phyloP scores from a whole-genome alignment of 2,888 invertebrate genomes.

The Aporophyla lueneburgensis region DNA sequence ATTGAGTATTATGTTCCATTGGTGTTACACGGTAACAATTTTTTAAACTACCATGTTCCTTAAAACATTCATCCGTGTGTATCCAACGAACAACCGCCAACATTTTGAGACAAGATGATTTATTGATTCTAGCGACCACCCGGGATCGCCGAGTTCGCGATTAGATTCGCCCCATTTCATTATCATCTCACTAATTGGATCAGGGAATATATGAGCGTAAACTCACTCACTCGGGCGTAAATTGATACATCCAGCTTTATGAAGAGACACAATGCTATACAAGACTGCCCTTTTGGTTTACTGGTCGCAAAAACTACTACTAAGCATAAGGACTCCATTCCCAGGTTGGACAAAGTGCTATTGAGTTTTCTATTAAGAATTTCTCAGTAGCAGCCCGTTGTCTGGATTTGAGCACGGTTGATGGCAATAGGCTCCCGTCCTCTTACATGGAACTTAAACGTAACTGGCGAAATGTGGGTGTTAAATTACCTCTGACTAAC shows the following conservation, averaged over 20 bases:
- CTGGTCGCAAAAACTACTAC: neutral
- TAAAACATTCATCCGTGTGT: slow-evolving; percentile 49
- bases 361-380: neutral
- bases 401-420: neutral
- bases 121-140: slow-evolving; percentile 84
- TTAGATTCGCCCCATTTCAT: slow-evolving; percentile 81
- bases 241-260: neutral
- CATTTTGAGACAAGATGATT: slow-evolving; percentile 87
- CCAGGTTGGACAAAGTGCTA: neutral
- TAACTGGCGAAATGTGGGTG: neutral
- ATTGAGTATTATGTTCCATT: neutral
- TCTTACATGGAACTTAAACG: neutral
- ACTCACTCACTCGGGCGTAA: slow-evolving; percentile 12
- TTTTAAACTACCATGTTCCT: neutral
- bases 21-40: neutral
- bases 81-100: slow-evolving; percentile 68
- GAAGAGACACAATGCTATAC: neutral
- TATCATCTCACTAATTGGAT: slow-evolving; percentile 84
- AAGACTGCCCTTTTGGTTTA: neutral
- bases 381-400: neutral
- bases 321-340: neutral
- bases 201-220: slow-evolving; percentile 63
- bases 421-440: neutral
- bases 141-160: slow-evolving; percentile 76
- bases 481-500: neutral